Evolutionary conservation across 1,140 invertebrate genomes (phyloP).

Genomic region (Scaptomyza hsui): DNA sequence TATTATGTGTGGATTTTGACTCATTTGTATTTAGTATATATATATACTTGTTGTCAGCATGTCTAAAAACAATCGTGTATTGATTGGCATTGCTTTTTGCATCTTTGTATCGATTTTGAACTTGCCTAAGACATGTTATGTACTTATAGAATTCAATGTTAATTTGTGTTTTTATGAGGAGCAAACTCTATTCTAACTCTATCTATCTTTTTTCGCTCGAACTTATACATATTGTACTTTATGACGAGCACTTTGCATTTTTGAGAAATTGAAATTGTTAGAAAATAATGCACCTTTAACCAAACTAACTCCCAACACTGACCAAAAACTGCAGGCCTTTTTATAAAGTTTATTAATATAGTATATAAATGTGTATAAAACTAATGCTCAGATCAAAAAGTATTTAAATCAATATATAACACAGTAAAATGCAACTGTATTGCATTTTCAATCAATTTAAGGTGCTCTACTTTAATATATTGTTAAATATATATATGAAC

Average conservation of each 20-base stretch:
- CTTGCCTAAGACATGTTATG: slow-evolving; percentile 9
- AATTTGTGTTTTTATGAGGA: not conserved
- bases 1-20: not conserved
- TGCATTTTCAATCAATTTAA: slow-evolving; percentile 38
- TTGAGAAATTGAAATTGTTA: slow-evolving; percentile 2
- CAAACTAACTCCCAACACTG: slow-evolving; percentile 11
- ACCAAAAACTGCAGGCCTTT: slow-evolving; percentile 45
- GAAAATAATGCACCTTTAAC: slow-evolving; percentile 8
- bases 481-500: slow-evolving; percentile 6
- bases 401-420: slow-evolving; percentile 7
- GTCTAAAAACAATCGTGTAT: not conserved
- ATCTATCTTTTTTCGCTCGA: not conserved
- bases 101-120: slow-evolving; percentile 9
- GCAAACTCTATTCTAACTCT: not conserved
- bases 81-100: slow-evolving; percentile 9
- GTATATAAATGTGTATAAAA: slow-evolving; percentile 30
- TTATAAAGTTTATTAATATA: slow-evolving; percentile 35
- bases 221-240: slow-evolving; percentile 8
- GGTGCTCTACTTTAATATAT: slow-evolving; percentile 46
- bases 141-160: slow-evolving; percentile 7
- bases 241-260: slow-evolving; percentile 22
- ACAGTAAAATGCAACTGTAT: slow-evolving; percentile 9
- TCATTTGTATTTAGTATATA: not conserved
- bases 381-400: slow-evolving; percentile 25
- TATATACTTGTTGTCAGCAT: not conserved